Conservation (phyloP, 1,140 invertebrate genomes). For the Drosophila baimaii region DNA sequence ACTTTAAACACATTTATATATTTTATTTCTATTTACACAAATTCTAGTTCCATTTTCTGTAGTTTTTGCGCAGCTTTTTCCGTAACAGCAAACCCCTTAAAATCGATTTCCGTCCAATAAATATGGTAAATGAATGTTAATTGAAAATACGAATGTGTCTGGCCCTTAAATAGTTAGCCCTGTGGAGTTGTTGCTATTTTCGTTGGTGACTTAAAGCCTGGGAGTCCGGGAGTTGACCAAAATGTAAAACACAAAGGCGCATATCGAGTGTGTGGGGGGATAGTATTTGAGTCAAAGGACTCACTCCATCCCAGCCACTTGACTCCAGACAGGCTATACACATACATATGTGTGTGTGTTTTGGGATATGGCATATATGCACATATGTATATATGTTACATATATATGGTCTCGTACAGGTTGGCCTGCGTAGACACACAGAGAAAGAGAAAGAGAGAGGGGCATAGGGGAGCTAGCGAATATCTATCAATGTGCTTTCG, state of each 20-base stretch:
- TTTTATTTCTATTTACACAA: too few relatives aligned
- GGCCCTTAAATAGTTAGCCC: conserved; percentile 15
- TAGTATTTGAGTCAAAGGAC: conserved; percentile 25
- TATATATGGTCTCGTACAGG: conserved; percentile 22
- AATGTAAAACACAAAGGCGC: conserved; percentile 24
- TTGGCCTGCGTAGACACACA: conserved; percentile 13
- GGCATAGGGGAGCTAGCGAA: conserved; percentile 23
- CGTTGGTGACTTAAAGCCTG: conserved; percentile 8
- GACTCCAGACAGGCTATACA: conserved; percentile 41
- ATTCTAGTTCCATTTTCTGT: not conserved
- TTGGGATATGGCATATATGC: not conserved
- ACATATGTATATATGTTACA: not conserved
- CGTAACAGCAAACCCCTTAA: not conserved
- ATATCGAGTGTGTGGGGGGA: conserved; percentile 18
- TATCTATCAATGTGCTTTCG: conserved; percentile 81
- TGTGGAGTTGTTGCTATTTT: not conserved
- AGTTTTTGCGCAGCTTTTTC: not conserved
- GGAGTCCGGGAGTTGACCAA: conserved; percentile 15
- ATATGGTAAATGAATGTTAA: conserved; percentile 15
- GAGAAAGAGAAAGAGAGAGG: too few relatives aligned
- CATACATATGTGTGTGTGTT: not conserved
- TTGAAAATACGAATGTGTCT: conserved; percentile 14
- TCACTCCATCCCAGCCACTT: conserved; percentile 25
- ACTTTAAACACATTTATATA: not conserved
- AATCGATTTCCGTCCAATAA: conserved; percentile 13